Percentiles rank a stretch among this genome's conserved stretches.
Evolutionary conservation across 2,888 invertebrate genomes (phyloP).

Genomic region (Drosophila kambysellisi): DNA sequence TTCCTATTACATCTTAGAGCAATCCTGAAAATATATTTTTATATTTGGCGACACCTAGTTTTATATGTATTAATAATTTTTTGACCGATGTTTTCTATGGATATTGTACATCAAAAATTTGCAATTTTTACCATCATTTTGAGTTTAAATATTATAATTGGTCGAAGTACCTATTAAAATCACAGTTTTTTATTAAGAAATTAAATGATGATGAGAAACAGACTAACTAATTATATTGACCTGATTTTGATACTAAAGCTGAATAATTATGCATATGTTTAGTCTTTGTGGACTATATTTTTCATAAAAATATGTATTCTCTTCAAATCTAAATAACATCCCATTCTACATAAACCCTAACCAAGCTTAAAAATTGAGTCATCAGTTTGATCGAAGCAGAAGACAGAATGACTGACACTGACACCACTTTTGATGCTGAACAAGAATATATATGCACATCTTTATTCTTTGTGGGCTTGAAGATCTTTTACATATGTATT

Average conservation of each 20-base stretch:
- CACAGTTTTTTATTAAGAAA: background rate
- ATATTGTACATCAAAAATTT: background rate
- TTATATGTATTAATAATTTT: background rate
- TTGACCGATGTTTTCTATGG: background rate
- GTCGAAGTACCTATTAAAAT: background rate
- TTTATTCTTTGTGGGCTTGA: background rate
- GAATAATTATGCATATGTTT: background rate
- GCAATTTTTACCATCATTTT: background rate
- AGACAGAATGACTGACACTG: background rate
- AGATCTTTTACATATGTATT: background rate
- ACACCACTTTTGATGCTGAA: background rate
- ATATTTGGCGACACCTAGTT: background rate
- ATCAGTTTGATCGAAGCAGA: background rate
- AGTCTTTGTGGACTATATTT: background rate
- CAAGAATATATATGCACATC: background rate
- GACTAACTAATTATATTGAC: background rate
- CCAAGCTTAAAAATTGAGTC: background rate
- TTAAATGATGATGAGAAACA: background rate
- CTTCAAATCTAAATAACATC: background rate
- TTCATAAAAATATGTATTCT: background rate
- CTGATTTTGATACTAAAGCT: background rate
- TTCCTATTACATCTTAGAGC: background rate
- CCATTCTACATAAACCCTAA: background rate
- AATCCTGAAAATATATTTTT: background rate
- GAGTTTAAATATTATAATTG: background rate